phyloP scores from a whole-genome alignment of 2,797 vertebrate genomes.

The Adrianichthys oophorus region DNA sequence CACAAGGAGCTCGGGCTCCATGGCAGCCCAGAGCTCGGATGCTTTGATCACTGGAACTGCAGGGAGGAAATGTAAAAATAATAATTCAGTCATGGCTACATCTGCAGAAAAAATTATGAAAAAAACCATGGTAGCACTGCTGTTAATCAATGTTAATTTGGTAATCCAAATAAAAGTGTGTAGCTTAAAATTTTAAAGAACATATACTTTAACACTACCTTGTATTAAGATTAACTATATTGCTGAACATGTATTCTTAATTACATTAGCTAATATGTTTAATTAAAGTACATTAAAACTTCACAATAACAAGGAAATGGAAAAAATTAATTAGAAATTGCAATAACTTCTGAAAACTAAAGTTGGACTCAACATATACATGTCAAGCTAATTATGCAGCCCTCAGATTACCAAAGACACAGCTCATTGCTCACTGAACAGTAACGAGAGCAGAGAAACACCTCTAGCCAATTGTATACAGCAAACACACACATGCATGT shows the following conservation, averaged over 20 bases:
- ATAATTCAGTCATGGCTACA: slow-evolving; percentile 15
- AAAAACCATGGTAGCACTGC: background rate
- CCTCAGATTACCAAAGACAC: slow-evolving; percentile 77
- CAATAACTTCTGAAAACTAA: too few species aligned
- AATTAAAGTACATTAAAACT: too few species aligned
- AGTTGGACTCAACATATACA: background rate
- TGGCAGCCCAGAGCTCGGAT: slow-evolving; percentile 92
- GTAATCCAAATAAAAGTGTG: too few species aligned
- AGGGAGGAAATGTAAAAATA: slow-evolving; percentile 9
- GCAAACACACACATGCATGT: slow-evolving; percentile 13
- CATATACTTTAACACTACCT: too few species aligned
- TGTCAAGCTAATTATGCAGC: slow-evolving; percentile 5
- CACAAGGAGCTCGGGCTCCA: slow-evolving; percentile 88
- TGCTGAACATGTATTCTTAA: too few species aligned
- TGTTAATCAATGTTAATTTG: too few species aligned
- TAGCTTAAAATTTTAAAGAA: too few species aligned
- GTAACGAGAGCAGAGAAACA: slow-evolving; percentile 33
- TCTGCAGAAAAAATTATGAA: background rate
- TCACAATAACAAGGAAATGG: too few species aligned
- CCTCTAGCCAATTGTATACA: slow-evolving; percentile 34
- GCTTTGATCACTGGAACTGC: slow-evolving; percentile 78
- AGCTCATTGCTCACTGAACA: slow-evolving; percentile 61
- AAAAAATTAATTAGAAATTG: too few species aligned
- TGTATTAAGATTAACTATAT: too few species aligned
- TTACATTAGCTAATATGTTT: too few species aligned